A percentile compares a stretch with the other conserved stretches of the same genome.
phyloP scores from a whole-genome alignment of 2,797 vertebrate genomes.

The Tapera naevia region DNA sequence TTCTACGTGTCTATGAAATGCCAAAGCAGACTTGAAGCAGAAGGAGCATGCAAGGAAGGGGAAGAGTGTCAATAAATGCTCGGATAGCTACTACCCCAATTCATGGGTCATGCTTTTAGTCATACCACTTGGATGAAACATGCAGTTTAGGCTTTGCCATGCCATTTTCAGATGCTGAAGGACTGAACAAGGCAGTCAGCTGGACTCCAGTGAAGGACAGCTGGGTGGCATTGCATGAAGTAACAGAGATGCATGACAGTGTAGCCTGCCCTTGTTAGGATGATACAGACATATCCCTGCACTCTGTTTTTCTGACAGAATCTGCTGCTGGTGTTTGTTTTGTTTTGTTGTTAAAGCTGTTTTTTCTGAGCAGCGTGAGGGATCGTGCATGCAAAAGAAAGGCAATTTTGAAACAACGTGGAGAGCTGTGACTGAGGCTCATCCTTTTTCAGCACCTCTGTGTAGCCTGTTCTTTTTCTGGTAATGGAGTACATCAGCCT shows the following conservation, averaged over 20 bases:
- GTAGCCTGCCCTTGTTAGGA: neutral
- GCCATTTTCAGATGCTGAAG: neutral
- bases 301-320: neutral
- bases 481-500: neutral
- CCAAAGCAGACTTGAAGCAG: neutral
- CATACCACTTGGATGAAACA: neutral
- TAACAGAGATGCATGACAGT: accelerated
- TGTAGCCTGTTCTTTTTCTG: neutral
- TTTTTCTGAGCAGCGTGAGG: neutral
- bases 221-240: neutral
- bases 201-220: neutral
- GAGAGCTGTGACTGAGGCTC: neutral
- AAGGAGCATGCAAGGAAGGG: neutral
- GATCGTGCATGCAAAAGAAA: accelerated
- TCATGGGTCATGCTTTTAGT: neutral
- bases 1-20: no score
- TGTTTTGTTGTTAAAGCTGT: neutral
- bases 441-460: neutral
- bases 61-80: neutral
- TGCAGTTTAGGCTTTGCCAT: neutral
- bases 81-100: neutral
- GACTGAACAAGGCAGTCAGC: neutral
- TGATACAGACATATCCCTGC: neutral
- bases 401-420: neutral
- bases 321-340: neutral